phyloP scores from a whole-genome alignment of 2,888 invertebrate species.

The Hybos culiciformis region DNA sequence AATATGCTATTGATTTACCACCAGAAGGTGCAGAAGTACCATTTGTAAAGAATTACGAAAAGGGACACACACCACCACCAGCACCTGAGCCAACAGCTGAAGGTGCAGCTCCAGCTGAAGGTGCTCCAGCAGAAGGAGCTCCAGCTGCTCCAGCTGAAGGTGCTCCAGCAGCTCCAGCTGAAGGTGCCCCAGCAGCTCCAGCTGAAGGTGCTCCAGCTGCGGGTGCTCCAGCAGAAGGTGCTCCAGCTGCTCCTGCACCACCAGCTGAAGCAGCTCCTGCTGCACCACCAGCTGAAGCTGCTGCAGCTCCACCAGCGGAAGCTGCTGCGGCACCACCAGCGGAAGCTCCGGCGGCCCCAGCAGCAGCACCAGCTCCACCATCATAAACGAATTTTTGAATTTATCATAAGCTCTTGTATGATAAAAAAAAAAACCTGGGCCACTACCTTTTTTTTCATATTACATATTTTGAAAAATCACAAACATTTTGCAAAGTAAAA shows the following conservation, averaged over 20 bases:
- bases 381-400: no score
- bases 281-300: slow-evolving; percentile 18
- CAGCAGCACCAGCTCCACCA: slow-evolving; percentile 11
- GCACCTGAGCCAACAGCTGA: slow-evolving; percentile 25
- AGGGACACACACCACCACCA: slow-evolving; percentile 33
- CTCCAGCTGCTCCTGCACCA: slow-evolving; percentile 23
- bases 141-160: slow-evolving; percentile 24
- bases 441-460: no score
- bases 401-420: not conserved
- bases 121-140: slow-evolving; percentile 22
- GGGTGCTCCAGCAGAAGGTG: slow-evolving; percentile 19
- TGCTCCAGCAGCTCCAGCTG: slow-evolving; percentile 25
- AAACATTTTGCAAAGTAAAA: not conserved
- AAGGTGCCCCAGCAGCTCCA: slow-evolving; percentile 24
- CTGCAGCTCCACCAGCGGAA: slow-evolving; percentile 18
- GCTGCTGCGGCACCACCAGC: slow-evolving; percentile 18
- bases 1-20: slow-evolving; percentile 34
- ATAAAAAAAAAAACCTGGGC: no score
- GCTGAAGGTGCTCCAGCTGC: slow-evolving; percentile 26
- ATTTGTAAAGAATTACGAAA: slow-evolving; percentile 35
- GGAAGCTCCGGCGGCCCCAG: slow-evolving; percentile 18
- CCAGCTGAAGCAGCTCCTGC: slow-evolving; percentile 24
- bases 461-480: not conserved
- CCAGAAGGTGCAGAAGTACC: slow-evolving; percentile 38
- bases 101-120: slow-evolving; percentile 21